Percentiles rank a stretch among this genome's conserved stretches.
phyloP scores from a whole-genome alignment of 2,888 invertebrate species.

The Spodoptera exigua region DNA sequence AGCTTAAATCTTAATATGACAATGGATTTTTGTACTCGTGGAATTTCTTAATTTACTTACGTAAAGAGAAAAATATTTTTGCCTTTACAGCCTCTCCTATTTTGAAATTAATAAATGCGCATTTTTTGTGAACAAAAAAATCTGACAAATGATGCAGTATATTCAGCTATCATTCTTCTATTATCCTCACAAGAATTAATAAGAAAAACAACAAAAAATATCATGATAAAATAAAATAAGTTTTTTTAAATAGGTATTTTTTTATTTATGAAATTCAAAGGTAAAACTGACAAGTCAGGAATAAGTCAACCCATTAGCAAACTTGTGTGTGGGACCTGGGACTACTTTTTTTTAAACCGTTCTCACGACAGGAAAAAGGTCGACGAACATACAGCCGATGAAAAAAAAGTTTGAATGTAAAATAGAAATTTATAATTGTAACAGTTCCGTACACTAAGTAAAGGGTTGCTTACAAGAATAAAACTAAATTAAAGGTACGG shows the following conservation, averaged over 20 bases:
- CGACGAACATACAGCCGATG: constrained; percentile 42
- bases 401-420: constrained; percentile 37
- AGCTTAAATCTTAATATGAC: too few species aligned
- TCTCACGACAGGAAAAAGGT: constrained; percentile 61
- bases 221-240: neutral
- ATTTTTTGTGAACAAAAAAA: neutral
- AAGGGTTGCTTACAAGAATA: constrained; percentile 38
- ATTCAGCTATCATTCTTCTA: constrained; percentile 16
- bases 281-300: constrained; percentile 30
- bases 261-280: constrained; percentile 26
- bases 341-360: constrained; percentile 47
- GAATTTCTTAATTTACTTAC: too few species aligned
- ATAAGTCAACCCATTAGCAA: constrained; percentile 59
- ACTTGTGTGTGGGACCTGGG: constrained; percentile 27
- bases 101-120: neutral
- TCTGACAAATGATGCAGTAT: constrained; percentile 1
- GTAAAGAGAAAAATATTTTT: neutral
- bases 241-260: neutral
- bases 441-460: constrained; percentile 20
- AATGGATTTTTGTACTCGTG: too few species aligned
- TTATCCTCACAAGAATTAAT: constrained; percentile 1
- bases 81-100: neutral
- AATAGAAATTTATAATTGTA: constrained; percentile 46
- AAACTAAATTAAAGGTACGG: constrained; percentile 52
- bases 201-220: neutral